These are phyloP conservation scores for Orthonyx spaldingii DNA, from an alignment of 2,113 vertebrate species.

Conservation along the genomic window DNA sequence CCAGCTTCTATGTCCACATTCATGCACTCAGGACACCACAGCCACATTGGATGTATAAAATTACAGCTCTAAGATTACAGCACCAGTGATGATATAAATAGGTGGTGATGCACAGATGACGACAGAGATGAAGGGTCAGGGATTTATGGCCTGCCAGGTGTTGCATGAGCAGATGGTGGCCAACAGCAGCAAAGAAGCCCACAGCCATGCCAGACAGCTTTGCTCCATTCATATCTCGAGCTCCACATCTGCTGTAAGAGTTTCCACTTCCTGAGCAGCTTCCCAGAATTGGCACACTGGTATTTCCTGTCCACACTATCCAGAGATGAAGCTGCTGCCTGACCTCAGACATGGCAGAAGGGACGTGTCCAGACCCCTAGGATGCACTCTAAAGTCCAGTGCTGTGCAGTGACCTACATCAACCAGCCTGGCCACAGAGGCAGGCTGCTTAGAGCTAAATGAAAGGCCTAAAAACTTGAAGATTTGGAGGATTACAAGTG, in stretches of 20 bases:
- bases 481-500: constrained; percentile 49
- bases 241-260: not conserved
- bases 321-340: not conserved
- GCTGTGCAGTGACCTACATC: not conserved
- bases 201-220: not conserved
- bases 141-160: not conserved
- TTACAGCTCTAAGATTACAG: not conserved
- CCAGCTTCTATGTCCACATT: not conserved
- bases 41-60: not conserved
- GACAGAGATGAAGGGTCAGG: not conserved
- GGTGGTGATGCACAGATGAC: not conserved
- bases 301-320: not conserved
- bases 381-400: fast-evolving
- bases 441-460: constrained; percentile 27
- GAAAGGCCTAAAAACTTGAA: constrained; percentile 34
- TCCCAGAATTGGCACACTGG: not conserved
- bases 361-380: fast-evolving
- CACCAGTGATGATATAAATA: not conserved
- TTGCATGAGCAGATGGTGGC: not conserved
- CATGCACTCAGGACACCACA: not conserved
- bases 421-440: not conserved
- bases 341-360: not conserved
- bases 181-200: not conserved
- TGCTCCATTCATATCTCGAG: not conserved
- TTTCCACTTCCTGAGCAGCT: constrained; percentile 1